Evolutionary conservation across 2,888 invertebrate species (phyloP).

Genomic region (Synergus itoensis): DNA sequence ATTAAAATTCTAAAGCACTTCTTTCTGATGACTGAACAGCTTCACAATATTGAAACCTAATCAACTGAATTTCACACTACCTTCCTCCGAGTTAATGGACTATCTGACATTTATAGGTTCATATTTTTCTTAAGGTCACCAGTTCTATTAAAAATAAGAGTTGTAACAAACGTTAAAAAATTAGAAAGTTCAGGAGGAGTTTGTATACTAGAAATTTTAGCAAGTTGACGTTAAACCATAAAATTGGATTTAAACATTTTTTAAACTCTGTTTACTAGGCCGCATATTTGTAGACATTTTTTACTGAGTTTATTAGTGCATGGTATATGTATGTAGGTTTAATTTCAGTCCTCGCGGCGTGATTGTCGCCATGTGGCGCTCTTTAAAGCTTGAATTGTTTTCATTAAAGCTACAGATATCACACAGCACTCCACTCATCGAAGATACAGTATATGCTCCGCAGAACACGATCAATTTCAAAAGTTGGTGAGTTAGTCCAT

Average conservation of each 20-base stretch:
- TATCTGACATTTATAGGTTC: not conserved
- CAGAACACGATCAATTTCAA: slow-evolving; percentile 39
- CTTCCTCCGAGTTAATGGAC: slow-evolving; percentile 22
- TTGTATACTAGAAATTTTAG: not conserved
- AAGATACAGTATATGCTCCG: not conserved
- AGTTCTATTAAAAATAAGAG: not conserved
- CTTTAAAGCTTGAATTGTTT: slow-evolving; percentile 20
- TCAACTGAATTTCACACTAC: slow-evolving; percentile 21
- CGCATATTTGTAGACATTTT: not conserved
- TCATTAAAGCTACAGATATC: slow-evolving; percentile 24
- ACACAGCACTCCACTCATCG: not conserved
- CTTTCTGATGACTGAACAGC: slow-evolving; percentile 27
- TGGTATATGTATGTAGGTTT: not conserved
- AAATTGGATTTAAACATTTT: not conserved
- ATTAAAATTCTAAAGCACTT: slow-evolving; percentile 17
- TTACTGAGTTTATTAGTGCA: not conserved
- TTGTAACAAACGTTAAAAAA: not conserved
- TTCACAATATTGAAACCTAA: slow-evolving; percentile 9
- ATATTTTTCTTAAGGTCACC: slow-evolving; percentile 3
- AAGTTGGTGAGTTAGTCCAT: slow-evolving; percentile 38
- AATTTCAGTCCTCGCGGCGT: not conserved
- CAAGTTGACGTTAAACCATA: not conserved
- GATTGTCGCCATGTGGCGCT: not conserved
- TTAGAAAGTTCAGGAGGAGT: not conserved
- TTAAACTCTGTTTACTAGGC: not conserved